Evolutionary conservation across 2,888 invertebrate species (phyloP).

Genomic region (Platycheirus rosarum): DNA sequence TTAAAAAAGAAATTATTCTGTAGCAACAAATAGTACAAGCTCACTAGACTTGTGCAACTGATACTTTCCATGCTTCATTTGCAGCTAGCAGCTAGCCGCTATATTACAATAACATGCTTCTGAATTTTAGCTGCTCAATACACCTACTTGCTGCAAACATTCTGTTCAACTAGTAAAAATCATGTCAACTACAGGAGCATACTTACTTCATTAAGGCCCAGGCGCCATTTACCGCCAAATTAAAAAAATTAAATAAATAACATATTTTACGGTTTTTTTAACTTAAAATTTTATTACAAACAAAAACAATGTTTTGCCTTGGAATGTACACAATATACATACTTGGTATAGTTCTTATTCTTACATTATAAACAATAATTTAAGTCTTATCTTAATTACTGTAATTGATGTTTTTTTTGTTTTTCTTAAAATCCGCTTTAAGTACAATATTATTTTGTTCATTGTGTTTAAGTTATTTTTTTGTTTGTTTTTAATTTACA

Average conservation of each 20-base stretch:
- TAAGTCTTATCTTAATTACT: conserved; percentile 48
- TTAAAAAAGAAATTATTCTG: no score
- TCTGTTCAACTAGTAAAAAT: no score
- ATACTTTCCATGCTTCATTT: no score
- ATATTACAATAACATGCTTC: no score
- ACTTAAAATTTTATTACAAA: conserved; percentile 52
- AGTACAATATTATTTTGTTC: conserved; percentile 3
- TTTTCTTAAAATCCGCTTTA: conserved; percentile 1
- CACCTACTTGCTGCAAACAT: no score
- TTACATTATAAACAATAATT: conserved; percentile 65
- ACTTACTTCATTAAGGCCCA: no score
- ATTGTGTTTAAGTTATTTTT: background rate
- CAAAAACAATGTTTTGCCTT: conserved; percentile 37
- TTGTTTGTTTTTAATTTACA: conserved; percentile 9
- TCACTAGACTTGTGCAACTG: no score
- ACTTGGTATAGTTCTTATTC: conserved; percentile 18
- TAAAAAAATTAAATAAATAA: conserved; percentile 17
- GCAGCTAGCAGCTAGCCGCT: no score
- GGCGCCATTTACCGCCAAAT: no score
- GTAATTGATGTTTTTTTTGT: conserved; percentile 17
- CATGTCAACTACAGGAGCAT: no score
- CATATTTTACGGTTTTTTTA: conserved; percentile 11
- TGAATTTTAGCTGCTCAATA: no score
- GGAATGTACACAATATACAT: conserved; percentile 44
- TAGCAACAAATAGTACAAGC: no score